These are phyloP conservation scores for Elachura formosa DNA, from an alignment of 2,113 vertebrate species.

Conservation along the genomic window DNA sequence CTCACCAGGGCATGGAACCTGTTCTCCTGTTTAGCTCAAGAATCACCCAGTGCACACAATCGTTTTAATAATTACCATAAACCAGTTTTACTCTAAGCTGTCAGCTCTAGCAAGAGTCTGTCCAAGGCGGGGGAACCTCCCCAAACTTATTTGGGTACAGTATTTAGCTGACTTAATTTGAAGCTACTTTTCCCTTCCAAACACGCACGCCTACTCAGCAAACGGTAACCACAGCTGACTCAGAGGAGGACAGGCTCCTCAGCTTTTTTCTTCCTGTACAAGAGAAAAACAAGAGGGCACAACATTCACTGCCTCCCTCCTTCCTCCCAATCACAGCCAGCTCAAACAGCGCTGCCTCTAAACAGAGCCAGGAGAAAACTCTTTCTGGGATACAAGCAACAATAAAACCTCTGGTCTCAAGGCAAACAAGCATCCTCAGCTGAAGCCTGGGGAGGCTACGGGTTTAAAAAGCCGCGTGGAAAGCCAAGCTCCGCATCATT, in stretches of 20 bases:
- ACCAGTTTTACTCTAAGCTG: background rate
- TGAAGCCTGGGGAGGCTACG: background rate
- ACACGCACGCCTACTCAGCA: conserved; percentile 38
- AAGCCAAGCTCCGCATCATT: background rate
- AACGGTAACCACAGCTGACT: conserved; percentile 46
- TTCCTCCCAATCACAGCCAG: conserved; percentile 19
- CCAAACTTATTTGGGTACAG: background rate
- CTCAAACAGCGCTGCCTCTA: background rate
- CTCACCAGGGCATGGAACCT: background rate
- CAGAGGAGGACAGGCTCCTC: conserved; percentile 47
- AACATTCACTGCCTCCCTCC: background rate
- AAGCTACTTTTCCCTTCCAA: conserved; percentile 45
- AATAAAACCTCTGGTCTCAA: background rate
- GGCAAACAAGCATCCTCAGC: conserved; percentile 36
- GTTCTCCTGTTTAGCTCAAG: background rate
- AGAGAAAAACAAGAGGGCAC: conserved; percentile 57
- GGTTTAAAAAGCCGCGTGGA: background rate
- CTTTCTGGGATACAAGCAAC: background rate
- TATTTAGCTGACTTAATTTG: conserved; percentile 14
- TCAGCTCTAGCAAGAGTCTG: background rate
- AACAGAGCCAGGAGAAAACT: background rate
- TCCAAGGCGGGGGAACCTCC: background rate
- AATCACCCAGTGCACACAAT: background rate
- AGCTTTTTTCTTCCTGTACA: conserved; percentile 32
- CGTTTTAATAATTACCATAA: background rate